Conservation (phyloP, 2,888 invertebrate species). For the Phorcus lineatus region DNA sequence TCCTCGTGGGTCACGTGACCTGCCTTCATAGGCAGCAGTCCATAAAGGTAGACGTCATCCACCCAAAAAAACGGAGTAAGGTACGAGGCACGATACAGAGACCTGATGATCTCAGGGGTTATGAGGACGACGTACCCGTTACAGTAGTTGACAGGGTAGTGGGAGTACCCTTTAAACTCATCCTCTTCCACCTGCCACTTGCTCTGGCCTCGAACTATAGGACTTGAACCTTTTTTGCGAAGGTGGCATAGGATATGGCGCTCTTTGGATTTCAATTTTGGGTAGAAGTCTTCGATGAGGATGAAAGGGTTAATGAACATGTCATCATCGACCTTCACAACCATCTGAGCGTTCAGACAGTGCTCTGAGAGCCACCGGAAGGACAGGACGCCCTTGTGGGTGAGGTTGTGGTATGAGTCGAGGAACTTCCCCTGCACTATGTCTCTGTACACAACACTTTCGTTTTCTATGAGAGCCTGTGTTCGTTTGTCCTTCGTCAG, state of each 20-base stretch:
- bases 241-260: slow-evolving; percentile 57
- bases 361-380: slow-evolving; percentile 60
- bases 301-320: slow-evolving; percentile 64
- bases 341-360: slow-evolving; percentile 54
- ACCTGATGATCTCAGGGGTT: slow-evolving; percentile 59
- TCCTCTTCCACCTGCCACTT: slow-evolving; percentile 62
- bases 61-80: slow-evolving; percentile 74
- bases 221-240: slow-evolving; percentile 53
- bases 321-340: slow-evolving; percentile 67
- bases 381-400: slow-evolving; percentile 63
- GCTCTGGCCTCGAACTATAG: slow-evolving; percentile 49
- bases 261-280: slow-evolving; percentile 43
- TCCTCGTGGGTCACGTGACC: slow-evolving; percentile 52
- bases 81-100: slow-evolving; percentile 62
- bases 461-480: slow-evolving; percentile 57
- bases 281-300: slow-evolving; percentile 51
- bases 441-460: slow-evolving; percentile 55
- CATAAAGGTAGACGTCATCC: slow-evolving; percentile 73
- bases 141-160: slow-evolving; percentile 70
- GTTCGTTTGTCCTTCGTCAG: slow-evolving; percentile 41
- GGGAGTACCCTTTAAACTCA: slow-evolving; percentile 58
- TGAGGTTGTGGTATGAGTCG: slow-evolving; percentile 63
- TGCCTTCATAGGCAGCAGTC: slow-evolving; percentile 65
- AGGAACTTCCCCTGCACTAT: slow-evolving; percentile 65
- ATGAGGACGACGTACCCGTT: slow-evolving; percentile 68